These are phyloP conservation scores for Pseudochirops cupreus DNA, from an alignment of 2,797 vertebrate genomes.

Conservation along the genomic window DNA sequence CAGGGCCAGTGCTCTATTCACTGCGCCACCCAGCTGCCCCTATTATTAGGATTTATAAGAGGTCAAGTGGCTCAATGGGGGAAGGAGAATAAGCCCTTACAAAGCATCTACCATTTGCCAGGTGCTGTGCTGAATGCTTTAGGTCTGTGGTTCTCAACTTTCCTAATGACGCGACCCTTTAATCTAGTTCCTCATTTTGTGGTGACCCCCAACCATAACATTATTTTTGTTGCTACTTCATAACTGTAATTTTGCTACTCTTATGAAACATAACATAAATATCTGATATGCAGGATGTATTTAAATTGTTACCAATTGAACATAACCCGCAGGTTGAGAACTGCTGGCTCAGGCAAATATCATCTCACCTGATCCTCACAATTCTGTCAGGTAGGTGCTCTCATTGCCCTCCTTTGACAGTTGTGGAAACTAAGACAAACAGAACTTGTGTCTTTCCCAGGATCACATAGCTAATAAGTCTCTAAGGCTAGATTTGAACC, in stretches of 20 bases:
- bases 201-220: too few species aligned
- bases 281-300: too few species aligned
- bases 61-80: not conserved
- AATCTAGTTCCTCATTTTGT: too few species aligned
- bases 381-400: not conserved
- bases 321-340: too few species aligned
- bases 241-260: too few species aligned
- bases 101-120: not conserved
- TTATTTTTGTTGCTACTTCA: too few species aligned
- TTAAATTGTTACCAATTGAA: too few species aligned
- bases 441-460: not conserved
- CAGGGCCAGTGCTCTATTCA: too few species aligned
- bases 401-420: not conserved
- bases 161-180: too few species aligned
- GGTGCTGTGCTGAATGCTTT: not conserved
- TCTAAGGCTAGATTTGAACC: not conserved
- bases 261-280: too few species aligned
- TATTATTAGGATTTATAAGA: constrained; percentile 32
- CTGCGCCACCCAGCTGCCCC: too few species aligned
- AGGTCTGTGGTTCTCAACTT: too few species aligned
- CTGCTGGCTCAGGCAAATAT: not conserved
- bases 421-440: not conserved
- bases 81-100: not conserved
- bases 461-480: not conserved
- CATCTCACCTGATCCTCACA: not conserved